Base-by-base conservation (phyloP, 1,140 invertebrate genomes). In the Grapholita molesta region DNA sequence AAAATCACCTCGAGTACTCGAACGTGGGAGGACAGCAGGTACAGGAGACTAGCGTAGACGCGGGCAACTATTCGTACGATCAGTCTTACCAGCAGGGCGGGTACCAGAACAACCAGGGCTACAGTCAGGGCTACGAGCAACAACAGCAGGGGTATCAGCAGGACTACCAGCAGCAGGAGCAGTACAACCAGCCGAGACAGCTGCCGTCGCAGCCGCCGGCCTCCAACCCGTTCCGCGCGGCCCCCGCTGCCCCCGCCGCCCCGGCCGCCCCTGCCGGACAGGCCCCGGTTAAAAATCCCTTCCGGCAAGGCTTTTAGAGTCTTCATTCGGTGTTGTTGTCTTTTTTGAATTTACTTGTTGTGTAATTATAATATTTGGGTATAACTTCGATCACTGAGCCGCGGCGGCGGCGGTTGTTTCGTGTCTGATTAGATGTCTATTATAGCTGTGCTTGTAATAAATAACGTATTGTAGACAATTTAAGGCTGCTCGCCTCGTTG, bases 1-100 rank as follows among this genome's bases (percentile, higher is more conserved):
- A 96, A 76, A 97, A 97, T 80, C 96, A 97, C 77, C 83, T 97
- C 53, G 95, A 96, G 82, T 96, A 96, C 73, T 92, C 92, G 66
- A 88, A 94, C 76, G 81, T 93, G 78, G 90, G 90, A 12, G 91
- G 92, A 33, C 83, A 93, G 28, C 84, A 86, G 18, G 81, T 92
- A 21, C 95, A 96, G 85, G 95, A 96, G 84, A 96, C 95, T 0
- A 95, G 94, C 73, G 88, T 96, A 1, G 95, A 96, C 75, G 80
- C 92, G 74, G 76, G 80, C 6, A 73, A 76, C 2, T 84, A 83
- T 48, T 70, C 70, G 0, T 80, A 86, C 55, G 84, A 89, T n/a
- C 82, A 86, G 67, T 81, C 79, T 11, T 89, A 93, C 67, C 87
- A 92, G 70, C 87, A 92, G 70, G 82, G 87, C 8, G 89, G 91